A percentile compares a stretch with the other conserved stretches of the same genome.
phyloP scores from a whole-genome alignment of 2,888 invertebrate species.

The Ypsolopha sequella region DNA sequence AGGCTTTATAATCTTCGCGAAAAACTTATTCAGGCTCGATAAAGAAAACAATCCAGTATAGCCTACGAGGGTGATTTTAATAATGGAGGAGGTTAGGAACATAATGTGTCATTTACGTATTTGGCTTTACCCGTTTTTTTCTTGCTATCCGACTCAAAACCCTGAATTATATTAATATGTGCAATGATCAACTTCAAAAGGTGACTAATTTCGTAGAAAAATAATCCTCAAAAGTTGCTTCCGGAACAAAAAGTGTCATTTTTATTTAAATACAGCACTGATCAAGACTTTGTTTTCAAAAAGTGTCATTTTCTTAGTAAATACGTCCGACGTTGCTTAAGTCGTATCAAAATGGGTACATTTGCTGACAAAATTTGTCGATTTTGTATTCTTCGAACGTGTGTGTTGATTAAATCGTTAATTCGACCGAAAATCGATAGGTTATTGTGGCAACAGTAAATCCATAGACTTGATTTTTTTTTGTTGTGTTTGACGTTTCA shows the following conservation, averaged over 20 bases:
- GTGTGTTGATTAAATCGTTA: not conserved
- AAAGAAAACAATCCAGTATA: no score
- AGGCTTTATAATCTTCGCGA: no score
- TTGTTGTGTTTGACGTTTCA: no score
- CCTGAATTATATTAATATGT: not conserved
- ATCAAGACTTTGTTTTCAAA: no score
- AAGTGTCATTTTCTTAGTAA: no score
- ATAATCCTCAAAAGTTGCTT: not conserved
- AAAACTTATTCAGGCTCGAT: no score
- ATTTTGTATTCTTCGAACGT: not conserved
- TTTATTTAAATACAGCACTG: no score
- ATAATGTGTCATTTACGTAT: not conserved
- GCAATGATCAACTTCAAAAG: not conserved
- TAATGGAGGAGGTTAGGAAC: no score
- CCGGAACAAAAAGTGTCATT: not conserved
- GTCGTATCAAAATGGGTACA: not conserved
- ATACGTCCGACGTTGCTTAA: not conserved
- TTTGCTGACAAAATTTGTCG: not conserved
- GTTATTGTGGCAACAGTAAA: no score
- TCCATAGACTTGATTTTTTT: no score
- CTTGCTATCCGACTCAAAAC: not conserved
- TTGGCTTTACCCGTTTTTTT: not conserved
- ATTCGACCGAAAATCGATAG: no score
- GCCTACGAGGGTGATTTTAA: no score
- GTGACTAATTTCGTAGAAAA: not conserved